These are phyloP conservation scores for Clitarchus hookeri DNA, from an alignment of 2,888 invertebrate genomes.

Conservation along the genomic window DNA sequence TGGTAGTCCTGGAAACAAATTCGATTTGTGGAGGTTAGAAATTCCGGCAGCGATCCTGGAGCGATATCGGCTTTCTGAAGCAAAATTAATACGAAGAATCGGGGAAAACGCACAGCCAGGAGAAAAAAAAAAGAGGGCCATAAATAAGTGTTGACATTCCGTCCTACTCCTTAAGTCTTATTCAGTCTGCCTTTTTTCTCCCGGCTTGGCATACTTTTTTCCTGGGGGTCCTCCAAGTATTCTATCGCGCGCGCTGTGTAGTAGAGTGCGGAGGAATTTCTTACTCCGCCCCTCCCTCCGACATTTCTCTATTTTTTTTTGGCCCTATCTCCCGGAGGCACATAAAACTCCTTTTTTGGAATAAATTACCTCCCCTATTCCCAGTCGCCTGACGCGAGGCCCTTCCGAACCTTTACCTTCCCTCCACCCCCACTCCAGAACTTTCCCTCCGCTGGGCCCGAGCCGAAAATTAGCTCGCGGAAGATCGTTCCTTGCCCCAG, in stretches of 20 bases:
- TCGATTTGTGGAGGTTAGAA: neutral
- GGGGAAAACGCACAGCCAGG: neutral
- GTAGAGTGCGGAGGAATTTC: neutral
- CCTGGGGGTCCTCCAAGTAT: neutral
- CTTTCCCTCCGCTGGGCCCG: neutral
- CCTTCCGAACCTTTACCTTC: no score
- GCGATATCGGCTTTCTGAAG: neutral
- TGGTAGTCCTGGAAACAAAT: no score
- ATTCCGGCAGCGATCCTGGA: neutral
- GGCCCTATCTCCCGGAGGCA: neutral
- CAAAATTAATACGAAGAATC: neutral
- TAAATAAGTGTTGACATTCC: slow-evolving; percentile 1
- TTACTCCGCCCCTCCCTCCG: neutral
- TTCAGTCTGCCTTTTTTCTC: neutral
- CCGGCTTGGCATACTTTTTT: neutral
- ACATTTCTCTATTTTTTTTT: neutral
- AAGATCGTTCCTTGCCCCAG: neutral
- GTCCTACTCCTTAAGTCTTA: neutral
- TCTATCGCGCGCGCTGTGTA: neutral
- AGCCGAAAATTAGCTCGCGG: neutral
- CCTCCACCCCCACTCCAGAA: neutral
- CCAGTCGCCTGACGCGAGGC: neutral
- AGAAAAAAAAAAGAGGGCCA: neutral
- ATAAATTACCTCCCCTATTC: slow-evolving; percentile 14
- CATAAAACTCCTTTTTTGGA: slow-evolving; percentile 14